These are phyloP conservation scores for Protodeltote pygarga DNA, from an alignment of 2,888 invertebrate species.

Conservation along the genomic window DNA sequence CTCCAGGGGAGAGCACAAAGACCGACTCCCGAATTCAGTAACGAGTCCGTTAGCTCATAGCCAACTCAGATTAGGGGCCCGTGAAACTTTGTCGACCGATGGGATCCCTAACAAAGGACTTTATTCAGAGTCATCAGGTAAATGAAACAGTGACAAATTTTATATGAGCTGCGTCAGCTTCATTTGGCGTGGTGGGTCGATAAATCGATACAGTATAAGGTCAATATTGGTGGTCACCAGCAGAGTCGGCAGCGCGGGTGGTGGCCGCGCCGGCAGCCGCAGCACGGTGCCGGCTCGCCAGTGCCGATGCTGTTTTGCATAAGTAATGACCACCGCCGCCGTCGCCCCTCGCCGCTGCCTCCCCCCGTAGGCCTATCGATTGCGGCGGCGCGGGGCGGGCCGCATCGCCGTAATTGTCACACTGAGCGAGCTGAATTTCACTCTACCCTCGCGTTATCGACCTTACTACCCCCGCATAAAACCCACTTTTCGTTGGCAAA, in stretches of 20 bases:
- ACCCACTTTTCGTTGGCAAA: slow-evolving; percentile 63
- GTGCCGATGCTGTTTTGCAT: slow-evolving; percentile 82
- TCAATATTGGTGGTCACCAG: slow-evolving; percentile 49
- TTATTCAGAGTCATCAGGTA: slow-evolving; percentile 49
- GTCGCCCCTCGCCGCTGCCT: slow-evolving; percentile 76
- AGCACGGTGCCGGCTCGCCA: slow-evolving; percentile 48
- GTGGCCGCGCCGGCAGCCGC: slow-evolving; percentile 36
- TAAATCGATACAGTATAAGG: slow-evolving; percentile 58
- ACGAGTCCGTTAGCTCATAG: slow-evolving; percentile 70
- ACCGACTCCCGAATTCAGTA: slow-evolving; percentile 69
- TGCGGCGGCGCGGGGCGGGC: slow-evolving; percentile 89
- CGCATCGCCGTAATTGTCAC: slow-evolving; percentile 86
- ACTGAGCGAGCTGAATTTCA: slow-evolving; percentile 79
- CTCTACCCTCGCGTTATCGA: slow-evolving; percentile 75
- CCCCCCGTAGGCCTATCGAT: slow-evolving; percentile 90
- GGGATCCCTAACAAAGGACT: slow-evolving; percentile 55
- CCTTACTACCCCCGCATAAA: slow-evolving; percentile 77
- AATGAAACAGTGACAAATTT: slow-evolving; percentile 38
- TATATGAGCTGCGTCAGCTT: slow-evolving; percentile 36
- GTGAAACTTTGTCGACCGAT: slow-evolving; percentile 53
- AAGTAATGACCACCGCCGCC: slow-evolving; percentile 76
- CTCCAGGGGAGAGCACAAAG: slow-evolving; percentile 80
- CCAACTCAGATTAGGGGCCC: slow-evolving; percentile 72
- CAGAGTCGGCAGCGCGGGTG: slow-evolving; percentile 45
- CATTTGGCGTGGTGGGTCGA: slow-evolving; percentile 45